phyloP scores from a whole-genome alignment of 2,888 invertebrate species.

The Pseudococcus jackbeardsleyi region DNA sequence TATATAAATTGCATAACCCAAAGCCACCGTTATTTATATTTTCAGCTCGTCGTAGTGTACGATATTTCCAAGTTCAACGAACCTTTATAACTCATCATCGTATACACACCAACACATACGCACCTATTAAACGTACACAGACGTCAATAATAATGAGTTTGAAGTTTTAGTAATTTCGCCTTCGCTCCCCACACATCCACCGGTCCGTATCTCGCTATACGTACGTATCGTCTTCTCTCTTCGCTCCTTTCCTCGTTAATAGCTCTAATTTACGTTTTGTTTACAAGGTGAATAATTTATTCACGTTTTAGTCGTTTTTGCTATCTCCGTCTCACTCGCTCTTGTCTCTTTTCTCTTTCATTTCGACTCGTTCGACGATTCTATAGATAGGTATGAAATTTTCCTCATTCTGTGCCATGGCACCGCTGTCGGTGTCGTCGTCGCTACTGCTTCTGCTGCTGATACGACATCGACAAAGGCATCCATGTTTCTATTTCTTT shows the following conservation, averaged over 20 bases:
- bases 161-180: constrained; percentile 35
- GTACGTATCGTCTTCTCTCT: neutral
- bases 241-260: constrained; percentile 34
- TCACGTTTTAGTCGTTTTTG: neutral
- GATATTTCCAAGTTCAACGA: constrained; percentile 50
- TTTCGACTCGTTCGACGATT: neutral
- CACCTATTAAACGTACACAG: neutral
- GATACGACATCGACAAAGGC: no score
- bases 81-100: neutral
- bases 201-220: neutral
- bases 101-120: neutral
- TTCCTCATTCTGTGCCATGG: neutral
- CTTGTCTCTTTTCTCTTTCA: neutral
- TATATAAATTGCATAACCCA: constrained; percentile 48
- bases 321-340: neutral
- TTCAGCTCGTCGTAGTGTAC: neutral
- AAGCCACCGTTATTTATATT: constrained; percentile 56
- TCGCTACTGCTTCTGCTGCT: no score
- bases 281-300: constrained; percentile 63
- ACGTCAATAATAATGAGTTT: constrained; percentile 57
- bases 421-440: neutral
- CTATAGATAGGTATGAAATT: neutral
- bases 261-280: constrained; percentile 59
- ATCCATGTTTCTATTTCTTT: no score
- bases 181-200: neutral